Evolutionary conservation across 2,797 vertebrate species (phyloP), one percentile per base, ranked within the genome.

Genomic region (Trachops cirrhosus): DNA sequence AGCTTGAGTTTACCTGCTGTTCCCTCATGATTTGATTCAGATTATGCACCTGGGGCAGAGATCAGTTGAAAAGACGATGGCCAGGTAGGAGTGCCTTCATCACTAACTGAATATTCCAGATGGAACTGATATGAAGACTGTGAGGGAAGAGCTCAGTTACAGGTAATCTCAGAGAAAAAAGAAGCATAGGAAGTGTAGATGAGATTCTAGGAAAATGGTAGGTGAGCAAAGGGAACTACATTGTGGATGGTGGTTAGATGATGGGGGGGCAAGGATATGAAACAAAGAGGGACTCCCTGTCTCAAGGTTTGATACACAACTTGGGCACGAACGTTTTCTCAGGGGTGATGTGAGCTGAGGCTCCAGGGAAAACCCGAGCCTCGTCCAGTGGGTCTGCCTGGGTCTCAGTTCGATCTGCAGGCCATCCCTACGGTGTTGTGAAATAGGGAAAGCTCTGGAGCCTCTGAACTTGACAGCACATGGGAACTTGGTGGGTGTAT

Each of bases 21-120:
- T 94, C 92, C 48, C 37, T 85, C 44, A 8, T 85, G 87, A 96
- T 91, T 83, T 48, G 21, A 78, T 68, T 70, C 78, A 82, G 37
- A 77, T 37, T 78, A 39, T 78, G 54, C 34, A 22, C 73, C 73
- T 37, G 41, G 14, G 11, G 41, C 70, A 90, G 37, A 79, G 44
- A 10, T 19, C 26, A 57, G 4, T 0, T 44, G 54, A 84, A 41
- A 34, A 59, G 52, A 85, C 14, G 3, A 41, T 18, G 54, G 21
- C 57, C 29, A 15, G 48, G 0, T 7, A 39, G 59, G 57, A 50
- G 32, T 5, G 5, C 59, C 41, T 57, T 62, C 22, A 29, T 37
- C 50, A 77, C 19, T 8, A 21, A 67, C 0, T 39, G 54, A 74
- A 37, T 22, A 64, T 71, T 54, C 37, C 77, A 71, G 67, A 52